A percentile compares a stretch with the other conserved stretches of the same genome.
Conservation (phyloP, 2,797 vertebrate genomes). For the Fratercula arctica region DNA sequence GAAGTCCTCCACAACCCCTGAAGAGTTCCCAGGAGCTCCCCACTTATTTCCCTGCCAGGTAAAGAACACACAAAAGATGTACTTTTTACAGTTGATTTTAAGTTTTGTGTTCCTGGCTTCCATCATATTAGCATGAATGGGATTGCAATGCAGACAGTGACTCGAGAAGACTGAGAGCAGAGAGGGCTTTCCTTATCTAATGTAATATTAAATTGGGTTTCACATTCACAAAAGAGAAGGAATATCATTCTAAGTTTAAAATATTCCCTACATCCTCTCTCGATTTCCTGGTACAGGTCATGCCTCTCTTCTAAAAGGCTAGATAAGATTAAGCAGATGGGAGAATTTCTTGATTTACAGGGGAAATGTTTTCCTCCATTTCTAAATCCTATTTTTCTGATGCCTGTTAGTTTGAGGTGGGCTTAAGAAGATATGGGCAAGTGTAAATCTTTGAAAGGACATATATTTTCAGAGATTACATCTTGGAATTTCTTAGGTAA, state of each 20-base stretch:
- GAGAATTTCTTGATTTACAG: neutral
- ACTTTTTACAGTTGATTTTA: neutral
- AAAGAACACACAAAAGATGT: neutral
- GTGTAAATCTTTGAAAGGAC: neutral
- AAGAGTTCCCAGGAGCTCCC: neutral
- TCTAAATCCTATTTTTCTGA: neutral
- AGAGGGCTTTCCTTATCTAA: neutral
- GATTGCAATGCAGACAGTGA: neutral
- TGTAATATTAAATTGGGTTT: neutral
- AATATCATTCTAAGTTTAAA: neutral
- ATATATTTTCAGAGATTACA: neutral
- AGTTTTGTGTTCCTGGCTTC: neutral
- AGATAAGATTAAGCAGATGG: neutral
- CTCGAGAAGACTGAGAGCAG: neutral
- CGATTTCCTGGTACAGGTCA: neutral
- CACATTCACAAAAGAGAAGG: neutral
- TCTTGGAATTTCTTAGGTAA: neutral
- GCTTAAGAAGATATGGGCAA: neutral
- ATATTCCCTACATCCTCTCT: neutral
- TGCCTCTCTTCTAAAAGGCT: neutral
- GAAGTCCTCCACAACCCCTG: neutral
- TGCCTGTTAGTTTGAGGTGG: neutral
- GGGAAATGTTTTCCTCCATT: neutral
- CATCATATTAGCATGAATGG: neutral
- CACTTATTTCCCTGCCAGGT: neutral